Conservation (phyloP, 2,888 invertebrate genomes). For the Noctua janthina region DNA sequence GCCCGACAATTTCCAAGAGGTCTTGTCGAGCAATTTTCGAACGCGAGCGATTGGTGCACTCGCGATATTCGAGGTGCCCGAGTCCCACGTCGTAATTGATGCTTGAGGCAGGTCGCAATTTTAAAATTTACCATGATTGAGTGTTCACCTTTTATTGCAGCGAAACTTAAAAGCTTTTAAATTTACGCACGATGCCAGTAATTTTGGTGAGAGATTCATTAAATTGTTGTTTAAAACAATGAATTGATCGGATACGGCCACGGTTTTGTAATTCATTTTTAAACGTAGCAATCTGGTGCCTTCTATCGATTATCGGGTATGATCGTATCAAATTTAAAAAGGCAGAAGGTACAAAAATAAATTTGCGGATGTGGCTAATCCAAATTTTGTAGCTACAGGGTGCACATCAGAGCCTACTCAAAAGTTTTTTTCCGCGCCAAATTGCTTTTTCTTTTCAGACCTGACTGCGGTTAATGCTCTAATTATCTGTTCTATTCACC, state of each 20-base stretch:
- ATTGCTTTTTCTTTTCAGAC: conserved; percentile 62
- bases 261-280: conserved; percentile 59
- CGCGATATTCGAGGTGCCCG: conserved; percentile 77
- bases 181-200: conserved; percentile 76
- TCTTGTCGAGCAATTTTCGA: conserved; percentile 85
- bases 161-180: conserved; percentile 79
- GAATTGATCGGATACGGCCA: conserved; percentile 62
- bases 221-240: conserved; percentile 82
- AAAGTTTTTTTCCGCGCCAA: conserved; percentile 44
- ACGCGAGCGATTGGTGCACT: conserved; percentile 80
- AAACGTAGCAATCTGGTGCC: conserved; percentile 41
- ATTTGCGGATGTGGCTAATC: conserved; percentile 57
- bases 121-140: conserved; percentile 87
- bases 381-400: conserved; percentile 36
- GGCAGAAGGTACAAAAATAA: conserved; percentile 21
- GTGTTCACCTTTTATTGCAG: conserved; percentile 82
- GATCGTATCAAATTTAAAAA: conserved; percentile 32
- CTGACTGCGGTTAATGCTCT: conserved; percentile 73
- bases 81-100: conserved; percentile 82
- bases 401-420: background rate
- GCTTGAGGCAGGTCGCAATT: conserved; percentile 87
- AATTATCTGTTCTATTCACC: conserved; percentile 79
- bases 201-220: conserved; percentile 76
- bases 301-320: conserved; percentile 30
- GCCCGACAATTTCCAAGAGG: conserved; percentile 84